These are phyloP conservation scores for Crypturellus undulatus DNA, from an alignment of 2,113 vertebrate species.

Conservation along the genomic window DNA sequence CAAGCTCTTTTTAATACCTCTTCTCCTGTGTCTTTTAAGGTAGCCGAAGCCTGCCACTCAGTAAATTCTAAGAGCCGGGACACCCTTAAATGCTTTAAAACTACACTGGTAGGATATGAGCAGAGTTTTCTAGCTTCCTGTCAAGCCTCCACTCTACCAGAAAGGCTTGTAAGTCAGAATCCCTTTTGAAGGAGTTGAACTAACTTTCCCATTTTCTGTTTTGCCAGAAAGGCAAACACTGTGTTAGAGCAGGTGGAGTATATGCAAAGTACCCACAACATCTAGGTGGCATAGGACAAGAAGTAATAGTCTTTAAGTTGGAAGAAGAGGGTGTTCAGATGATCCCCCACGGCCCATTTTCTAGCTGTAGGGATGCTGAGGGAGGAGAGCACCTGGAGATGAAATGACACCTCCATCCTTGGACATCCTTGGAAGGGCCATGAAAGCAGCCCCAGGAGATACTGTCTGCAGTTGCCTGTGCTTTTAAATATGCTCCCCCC, in stretches of 20 bases:
- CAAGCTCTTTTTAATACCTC: neutral
- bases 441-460: fast-evolving
- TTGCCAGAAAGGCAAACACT: neutral
- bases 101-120: neutral
- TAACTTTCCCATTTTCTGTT: neutral
- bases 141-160: neutral
- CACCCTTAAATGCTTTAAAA: neutral
- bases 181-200: neutral
- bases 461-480: neutral
- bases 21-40: neutral
- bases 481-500: neutral
- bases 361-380: neutral
- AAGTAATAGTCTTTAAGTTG: neutral
- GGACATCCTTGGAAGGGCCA: neutral
- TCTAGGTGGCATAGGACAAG: fast-evolving
- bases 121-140: neutral
- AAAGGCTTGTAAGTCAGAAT: neutral
- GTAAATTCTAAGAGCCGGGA: neutral
- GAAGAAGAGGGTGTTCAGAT: neutral
- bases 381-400: neutral
- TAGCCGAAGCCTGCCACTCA: neutral
- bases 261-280: neutral
- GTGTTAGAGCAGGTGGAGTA: neutral
- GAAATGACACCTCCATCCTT: neutral
- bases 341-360: neutral